phyloP scores from a whole-genome alignment of 30 jellyfish, hydroid and myxozoan species.

The Sanderia malayensis region DNA sequence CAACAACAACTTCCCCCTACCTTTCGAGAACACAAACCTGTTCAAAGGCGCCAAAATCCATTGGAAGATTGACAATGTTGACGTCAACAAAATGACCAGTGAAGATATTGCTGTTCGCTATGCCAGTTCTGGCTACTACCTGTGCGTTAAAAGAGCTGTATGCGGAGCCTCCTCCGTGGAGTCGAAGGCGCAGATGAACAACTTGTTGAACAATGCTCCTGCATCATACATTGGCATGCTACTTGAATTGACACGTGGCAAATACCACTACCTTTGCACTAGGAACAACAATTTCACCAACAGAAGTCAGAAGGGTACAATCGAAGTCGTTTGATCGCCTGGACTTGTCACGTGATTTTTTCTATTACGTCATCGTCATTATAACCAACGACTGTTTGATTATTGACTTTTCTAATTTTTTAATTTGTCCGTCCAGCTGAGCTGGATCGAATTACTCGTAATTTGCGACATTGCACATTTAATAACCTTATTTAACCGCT shows the following conservation, averaged over 20 bases:
- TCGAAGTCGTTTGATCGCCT: slow-evolving; percentile 31
- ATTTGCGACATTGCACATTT: no score
- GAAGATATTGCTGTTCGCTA: slow-evolving; percentile 69
- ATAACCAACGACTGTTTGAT: no score
- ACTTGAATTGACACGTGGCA: slow-evolving; percentile 44
- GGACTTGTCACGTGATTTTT: background rate
- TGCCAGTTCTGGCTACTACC: slow-evolving; percentile 76
- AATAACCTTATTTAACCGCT: no score
- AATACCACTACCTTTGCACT: slow-evolving; percentile 80
- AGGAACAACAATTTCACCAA: slow-evolving; percentile 86
- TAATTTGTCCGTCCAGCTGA: no score
- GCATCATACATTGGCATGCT: slow-evolving; percentile 87
- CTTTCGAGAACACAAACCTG: slow-evolving; percentile 70
- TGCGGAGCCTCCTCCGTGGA: slow-evolving; percentile 69
- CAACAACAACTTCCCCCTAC: slow-evolving; percentile 72
- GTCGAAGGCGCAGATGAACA: slow-evolving; percentile 37
- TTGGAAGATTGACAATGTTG: slow-evolving; percentile 29
- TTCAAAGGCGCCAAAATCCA: slow-evolving; percentile 60
- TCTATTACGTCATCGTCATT: no score
- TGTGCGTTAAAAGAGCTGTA: slow-evolving; percentile 45
- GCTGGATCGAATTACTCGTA: no score
- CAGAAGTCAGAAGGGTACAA: slow-evolving; percentile 70
- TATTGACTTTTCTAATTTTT: no score
- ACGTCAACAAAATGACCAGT: slow-evolving; percentile 1
- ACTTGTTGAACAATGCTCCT: slow-evolving; percentile 81